Conservation (phyloP, 2,888 invertebrate species). For the Eupelmus urozonus region DNA sequence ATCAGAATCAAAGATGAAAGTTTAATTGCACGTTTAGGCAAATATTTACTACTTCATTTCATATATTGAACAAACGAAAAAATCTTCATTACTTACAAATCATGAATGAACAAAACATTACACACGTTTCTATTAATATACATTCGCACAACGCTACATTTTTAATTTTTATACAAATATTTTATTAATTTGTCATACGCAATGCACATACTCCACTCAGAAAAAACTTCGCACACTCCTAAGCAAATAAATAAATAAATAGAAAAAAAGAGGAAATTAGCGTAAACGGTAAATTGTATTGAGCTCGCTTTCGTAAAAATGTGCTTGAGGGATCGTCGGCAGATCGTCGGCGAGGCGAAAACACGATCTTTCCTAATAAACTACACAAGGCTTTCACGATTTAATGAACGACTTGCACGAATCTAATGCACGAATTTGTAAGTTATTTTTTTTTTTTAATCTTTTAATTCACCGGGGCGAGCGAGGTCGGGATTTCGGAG, state of each 20-base stretch:
- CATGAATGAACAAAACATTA: constrained; percentile 32
- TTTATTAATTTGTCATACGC: constrained; percentile 14
- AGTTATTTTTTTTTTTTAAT: constrained; percentile 56
- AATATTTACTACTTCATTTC: constrained; percentile 9
- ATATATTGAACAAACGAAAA: constrained; percentile 27
- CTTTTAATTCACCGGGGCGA: constrained; percentile 63
- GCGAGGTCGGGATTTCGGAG: constrained; percentile 59
- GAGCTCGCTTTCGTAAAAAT: too few species aligned
- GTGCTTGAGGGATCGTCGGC: constrained; percentile 46
- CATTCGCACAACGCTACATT: constrained; percentile 6
- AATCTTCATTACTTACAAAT: constrained; percentile 18
- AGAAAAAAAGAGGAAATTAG: constrained; percentile 8
- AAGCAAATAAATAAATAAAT: constrained; percentile 15
- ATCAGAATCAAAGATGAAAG: background rate
- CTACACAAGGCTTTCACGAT: constrained; percentile 73
- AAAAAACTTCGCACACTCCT: constrained; percentile 40
- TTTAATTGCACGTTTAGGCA: background rate
- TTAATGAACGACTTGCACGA: constrained; percentile 70
- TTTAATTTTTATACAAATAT: constrained; percentile 38
- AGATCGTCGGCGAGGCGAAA: constrained; percentile 28
- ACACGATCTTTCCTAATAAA: constrained; percentile 66
- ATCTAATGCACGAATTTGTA: constrained; percentile 71
- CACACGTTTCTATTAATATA: constrained; percentile 6
- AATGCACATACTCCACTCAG: constrained; percentile 19
- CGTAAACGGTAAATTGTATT: background rate